phyloP scores from a whole-genome alignment of 2,888 invertebrate genomes.

The Polydesmus complanatus region DNA sequence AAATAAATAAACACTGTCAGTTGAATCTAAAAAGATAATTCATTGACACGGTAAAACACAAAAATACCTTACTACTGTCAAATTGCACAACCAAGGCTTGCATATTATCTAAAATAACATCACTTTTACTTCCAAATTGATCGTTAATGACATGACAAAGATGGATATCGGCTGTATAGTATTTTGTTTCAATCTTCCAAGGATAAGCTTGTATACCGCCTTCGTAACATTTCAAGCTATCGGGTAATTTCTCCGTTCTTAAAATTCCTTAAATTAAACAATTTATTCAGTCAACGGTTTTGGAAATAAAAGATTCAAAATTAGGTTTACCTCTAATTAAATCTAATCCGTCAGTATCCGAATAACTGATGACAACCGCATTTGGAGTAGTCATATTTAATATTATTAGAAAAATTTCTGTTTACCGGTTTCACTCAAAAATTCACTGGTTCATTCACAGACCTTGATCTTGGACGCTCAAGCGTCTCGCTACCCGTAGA shows the following conservation, averaged over 20 bases:
- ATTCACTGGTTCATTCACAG: no score
- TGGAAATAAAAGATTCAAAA: background rate
- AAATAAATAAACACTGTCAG: background rate
- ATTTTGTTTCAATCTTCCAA: conserved; percentile 54
- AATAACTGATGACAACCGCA: background rate
- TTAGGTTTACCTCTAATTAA: background rate
- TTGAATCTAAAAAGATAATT: background rate
- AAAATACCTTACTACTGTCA: conserved; percentile 40
- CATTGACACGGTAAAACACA: background rate
- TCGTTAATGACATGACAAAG: conserved; percentile 41
- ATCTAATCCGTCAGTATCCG: background rate
- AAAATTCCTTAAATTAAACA: background rate
- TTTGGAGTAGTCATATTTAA: background rate
- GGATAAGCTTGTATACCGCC: conserved; percentile 27
- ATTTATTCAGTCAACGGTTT: background rate
- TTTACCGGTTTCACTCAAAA: no score
- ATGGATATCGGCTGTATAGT: conserved; percentile 49
- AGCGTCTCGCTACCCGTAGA: no score
- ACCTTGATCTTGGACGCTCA: no score
- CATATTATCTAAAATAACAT: conserved; percentile 26
- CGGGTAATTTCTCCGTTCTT: background rate
- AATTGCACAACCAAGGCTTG: conserved; percentile 51
- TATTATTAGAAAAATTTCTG: no score
- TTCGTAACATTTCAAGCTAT: background rate
- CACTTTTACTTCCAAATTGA: conserved; percentile 33